phyloP scores from a whole-genome alignment of 2,888 invertebrate genomes.

The Mesochorus sp. region DNA sequence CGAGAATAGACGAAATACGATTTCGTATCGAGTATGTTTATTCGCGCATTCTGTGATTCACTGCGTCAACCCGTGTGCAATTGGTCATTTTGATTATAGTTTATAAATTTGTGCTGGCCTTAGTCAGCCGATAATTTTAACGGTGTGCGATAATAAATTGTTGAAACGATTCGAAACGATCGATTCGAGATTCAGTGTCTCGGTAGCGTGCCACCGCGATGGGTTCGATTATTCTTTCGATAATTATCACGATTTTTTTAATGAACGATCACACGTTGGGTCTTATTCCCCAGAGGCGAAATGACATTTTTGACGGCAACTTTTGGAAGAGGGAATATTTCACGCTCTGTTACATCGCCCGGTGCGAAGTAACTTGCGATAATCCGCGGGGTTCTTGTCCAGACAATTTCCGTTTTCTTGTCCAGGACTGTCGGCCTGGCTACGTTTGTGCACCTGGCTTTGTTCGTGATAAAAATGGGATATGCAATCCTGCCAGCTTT shows the following conservation, averaged over 20 bases:
- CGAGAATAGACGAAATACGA: background rate
- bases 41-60: slow-evolving; percentile 15
- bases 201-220: slow-evolving; percentile 17
- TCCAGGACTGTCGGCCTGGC: slow-evolving; percentile 38
- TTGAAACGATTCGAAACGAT: slow-evolving; percentile 41
- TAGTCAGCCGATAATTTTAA: slow-evolving; percentile 34
- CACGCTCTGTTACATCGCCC: slow-evolving; percentile 40
- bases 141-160: slow-evolving; percentile 19
- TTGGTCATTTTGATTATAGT: slow-evolving; percentile 42
- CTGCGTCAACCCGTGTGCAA: background rate
- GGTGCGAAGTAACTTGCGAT: slow-evolving; percentile 46
- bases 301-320: slow-evolving; percentile 13
- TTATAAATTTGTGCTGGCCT: slow-evolving; percentile 21
- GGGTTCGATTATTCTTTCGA: slow-evolving; percentile 15
- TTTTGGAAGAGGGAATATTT: slow-evolving; percentile 45
- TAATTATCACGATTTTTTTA: slow-evolving; percentile 16
- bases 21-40: background rate
- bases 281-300: slow-evolving; percentile 3
- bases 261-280: background rate
- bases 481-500: slow-evolving; percentile 25
- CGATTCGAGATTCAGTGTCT: slow-evolving; percentile 21
- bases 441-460: slow-evolving; percentile 49
- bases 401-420: background rate
- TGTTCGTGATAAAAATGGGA: slow-evolving; percentile 40
- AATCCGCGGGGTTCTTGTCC: slow-evolving; percentile 40